These are phyloP conservation scores for Lacerta bilineata DNA, from an alignment of 2,797 vertebrate species.

Conservation along the genomic window DNA sequence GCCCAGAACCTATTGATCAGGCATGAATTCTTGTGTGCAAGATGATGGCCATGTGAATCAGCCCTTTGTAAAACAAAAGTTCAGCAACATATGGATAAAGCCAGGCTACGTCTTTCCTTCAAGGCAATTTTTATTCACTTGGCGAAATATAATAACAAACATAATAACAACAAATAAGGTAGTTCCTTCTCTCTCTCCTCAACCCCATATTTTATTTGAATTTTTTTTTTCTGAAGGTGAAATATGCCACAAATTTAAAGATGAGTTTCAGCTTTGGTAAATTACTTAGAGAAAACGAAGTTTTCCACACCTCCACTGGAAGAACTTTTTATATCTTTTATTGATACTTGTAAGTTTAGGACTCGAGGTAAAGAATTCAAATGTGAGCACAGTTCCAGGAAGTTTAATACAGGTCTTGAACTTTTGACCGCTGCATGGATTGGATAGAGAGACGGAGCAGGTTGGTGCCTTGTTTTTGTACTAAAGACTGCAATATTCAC, in stretches of 20 bases:
- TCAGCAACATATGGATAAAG: not conserved
- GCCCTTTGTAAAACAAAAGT: not conserved
- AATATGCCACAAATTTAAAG: not conserved
- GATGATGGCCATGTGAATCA: not conserved
- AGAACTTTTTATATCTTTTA: not conserved
- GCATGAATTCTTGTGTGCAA: not conserved
- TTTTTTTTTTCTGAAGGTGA: not conserved
- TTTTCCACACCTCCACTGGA: not conserved
- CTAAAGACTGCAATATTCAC: constrained; percentile 38
- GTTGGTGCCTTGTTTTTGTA: not conserved
- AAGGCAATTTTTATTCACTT: not conserved
- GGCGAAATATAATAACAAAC: not conserved
- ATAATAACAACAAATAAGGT: too few relatives aligned
- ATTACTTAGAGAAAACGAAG: not conserved
- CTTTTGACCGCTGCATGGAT: too few relatives aligned
- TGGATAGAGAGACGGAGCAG: too few relatives aligned
- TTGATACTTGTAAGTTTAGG: too few relatives aligned
- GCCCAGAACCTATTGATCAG: not conserved
- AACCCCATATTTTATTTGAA: too few relatives aligned
- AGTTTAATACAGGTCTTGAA: too few relatives aligned
- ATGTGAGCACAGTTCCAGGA: too few relatives aligned
- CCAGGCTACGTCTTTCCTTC: not conserved
- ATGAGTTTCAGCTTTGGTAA: not conserved
- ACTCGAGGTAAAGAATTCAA: too few relatives aligned
- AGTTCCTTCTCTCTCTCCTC: too few relatives aligned